Evolutionary conservation across 2,888 invertebrate genomes (phyloP).

Genomic region (Boloria selene): DNA sequence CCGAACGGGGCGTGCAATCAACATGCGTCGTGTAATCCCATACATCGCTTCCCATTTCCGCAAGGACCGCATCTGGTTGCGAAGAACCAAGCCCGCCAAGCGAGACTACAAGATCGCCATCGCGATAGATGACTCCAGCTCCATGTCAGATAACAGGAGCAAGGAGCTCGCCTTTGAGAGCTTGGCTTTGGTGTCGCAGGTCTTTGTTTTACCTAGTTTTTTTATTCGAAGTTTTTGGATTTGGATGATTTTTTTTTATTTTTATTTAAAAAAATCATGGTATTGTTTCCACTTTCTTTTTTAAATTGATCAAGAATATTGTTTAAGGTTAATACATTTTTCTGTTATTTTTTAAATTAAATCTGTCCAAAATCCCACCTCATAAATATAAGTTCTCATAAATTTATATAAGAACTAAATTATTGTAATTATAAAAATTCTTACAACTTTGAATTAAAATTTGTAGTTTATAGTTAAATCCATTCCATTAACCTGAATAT

Average conservation of each 20-base stretch:
- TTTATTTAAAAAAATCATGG: too few species aligned
- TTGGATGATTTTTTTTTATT: too few species aligned
- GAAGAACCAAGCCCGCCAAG: conserved; percentile 96
- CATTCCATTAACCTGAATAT: neutral
- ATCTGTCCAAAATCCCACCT: too few species aligned
- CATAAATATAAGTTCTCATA: too few species aligned
- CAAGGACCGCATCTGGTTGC: conserved; percentile 99
- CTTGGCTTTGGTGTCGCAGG: conserved; percentile 92
- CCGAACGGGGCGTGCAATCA: conserved; percentile 97
- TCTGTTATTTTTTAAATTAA: too few species aligned
- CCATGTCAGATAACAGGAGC: conserved; percentile 94
- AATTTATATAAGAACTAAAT: too few species aligned
- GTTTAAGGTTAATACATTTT: too few species aligned
- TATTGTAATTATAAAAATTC: too few species aligned
- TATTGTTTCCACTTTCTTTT: too few species aligned
- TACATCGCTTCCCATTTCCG: conserved; percentile 99
- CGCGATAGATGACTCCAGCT: conserved; percentile 97
- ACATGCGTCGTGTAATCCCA: conserved; percentile 98
- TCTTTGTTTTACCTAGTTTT: conserved; percentile 35
- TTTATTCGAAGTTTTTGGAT: too few species aligned
- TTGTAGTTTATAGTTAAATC: neutral
- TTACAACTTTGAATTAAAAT: neutral
- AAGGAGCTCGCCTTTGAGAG: conserved; percentile 97
- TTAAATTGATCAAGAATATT: too few species aligned
- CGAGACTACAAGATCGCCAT: conserved; percentile 97